Evolutionary conservation across 2,113 vertebrate species (phyloP).

Genomic region (Zapornia atra): DNA sequence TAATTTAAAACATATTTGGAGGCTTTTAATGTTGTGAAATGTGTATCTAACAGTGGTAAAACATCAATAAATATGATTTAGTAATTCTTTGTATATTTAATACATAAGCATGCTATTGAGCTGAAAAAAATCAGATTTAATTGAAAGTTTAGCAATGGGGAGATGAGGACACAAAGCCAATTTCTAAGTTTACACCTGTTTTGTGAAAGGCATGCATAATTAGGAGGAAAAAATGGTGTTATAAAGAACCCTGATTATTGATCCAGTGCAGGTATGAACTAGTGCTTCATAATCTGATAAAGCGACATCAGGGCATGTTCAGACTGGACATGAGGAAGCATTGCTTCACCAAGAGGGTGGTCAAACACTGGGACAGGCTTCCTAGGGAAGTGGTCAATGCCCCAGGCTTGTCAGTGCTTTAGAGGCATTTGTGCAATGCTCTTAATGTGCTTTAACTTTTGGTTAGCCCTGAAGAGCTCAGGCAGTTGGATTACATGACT

Average conservation of each 20-base stretch:
- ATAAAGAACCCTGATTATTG: background rate
- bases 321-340: background rate
- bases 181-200: background rate
- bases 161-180: background rate
- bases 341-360: background rate
- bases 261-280: background rate
- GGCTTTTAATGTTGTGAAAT: constrained; percentile 40
- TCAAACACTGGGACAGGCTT: background rate
- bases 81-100: background rate
- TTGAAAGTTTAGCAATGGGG: background rate
- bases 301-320: background rate
- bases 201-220: background rate
- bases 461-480: background rate
- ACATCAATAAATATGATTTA: background rate
- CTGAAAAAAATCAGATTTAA: background rate
- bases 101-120: background rate
- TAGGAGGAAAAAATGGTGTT: background rate
- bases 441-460: background rate
- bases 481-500: background rate
- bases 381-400: background rate
- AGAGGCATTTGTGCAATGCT: background rate
- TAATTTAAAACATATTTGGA: constrained; percentile 47
- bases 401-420: background rate
- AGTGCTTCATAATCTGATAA: background rate
- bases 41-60: background rate